Evolutionary conservation across 2,888 invertebrate genomes (phyloP).

Genomic region (Spisula solida): DNA sequence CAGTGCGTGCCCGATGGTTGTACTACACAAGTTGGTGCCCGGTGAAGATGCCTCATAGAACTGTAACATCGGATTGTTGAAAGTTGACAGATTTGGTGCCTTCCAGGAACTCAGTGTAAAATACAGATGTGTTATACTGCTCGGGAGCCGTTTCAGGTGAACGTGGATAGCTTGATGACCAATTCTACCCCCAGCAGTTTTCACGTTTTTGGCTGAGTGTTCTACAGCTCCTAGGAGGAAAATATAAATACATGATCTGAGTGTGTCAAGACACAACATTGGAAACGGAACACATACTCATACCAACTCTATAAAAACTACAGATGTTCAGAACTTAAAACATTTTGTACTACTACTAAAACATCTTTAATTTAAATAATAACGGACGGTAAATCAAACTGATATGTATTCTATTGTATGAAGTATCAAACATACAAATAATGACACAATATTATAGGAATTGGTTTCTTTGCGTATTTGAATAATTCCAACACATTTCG

Average conservation of each 20-base stretch:
- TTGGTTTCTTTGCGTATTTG: too few relatives aligned
- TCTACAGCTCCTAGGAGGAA: constrained; percentile 41
- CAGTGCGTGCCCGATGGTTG: constrained; percentile 63
- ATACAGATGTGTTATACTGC: constrained; percentile 59
- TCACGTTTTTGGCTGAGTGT: constrained; percentile 51
- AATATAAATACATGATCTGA: background rate
- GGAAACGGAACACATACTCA: too few relatives aligned
- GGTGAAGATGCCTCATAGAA: constrained; percentile 60
- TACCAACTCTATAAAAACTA: too few relatives aligned
- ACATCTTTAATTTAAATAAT: too few relatives aligned
- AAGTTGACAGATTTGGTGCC: constrained; percentile 64
- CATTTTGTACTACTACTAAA: too few relatives aligned
- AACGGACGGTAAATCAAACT: too few relatives aligned
- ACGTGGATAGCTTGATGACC: constrained; percentile 66
- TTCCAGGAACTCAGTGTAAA: constrained; percentile 66
- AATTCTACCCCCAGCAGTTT: constrained; percentile 50
- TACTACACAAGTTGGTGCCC: constrained; percentile 57
- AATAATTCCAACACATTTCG: too few relatives aligned
- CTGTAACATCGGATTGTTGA: constrained; percentile 64
- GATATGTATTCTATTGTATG: too few relatives aligned
- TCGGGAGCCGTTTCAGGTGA: constrained; percentile 57
- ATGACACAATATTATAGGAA: too few relatives aligned
- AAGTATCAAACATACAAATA: too few relatives aligned
- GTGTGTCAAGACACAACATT: too few relatives aligned
- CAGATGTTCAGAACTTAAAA: too few relatives aligned